Evolutionary conservation across 2,113 vertebrate genomes (phyloP), one percentile per base, ranked within the genome.

Genomic region (Euleptes europaea): DNA sequence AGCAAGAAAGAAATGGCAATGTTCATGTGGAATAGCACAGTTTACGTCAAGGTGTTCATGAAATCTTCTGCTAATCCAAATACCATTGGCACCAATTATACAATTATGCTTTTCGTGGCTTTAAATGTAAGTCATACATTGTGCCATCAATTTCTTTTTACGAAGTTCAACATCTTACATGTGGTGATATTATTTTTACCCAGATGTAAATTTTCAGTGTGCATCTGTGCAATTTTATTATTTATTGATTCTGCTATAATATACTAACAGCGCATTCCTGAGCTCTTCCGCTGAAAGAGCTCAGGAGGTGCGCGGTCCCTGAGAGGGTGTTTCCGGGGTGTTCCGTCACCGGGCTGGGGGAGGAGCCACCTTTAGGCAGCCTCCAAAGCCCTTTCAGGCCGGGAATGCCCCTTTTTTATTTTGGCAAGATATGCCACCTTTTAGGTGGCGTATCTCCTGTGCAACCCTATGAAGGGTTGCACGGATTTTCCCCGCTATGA

Each of bases 11-110:
- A 77, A 77, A 86, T 57, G 8, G 10, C 38, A 86, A 72, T 86
- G 79, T 63, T 93, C 88, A 86, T 85, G 86, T 47, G 38, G 40
- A 66, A 92, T 44, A 84, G 3, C 49, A 90, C 81, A 84, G 93
- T 92, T 88, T 1, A 0, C 78, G 47, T 88, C 87, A 87, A 47
- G 57, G 83, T 88, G 84, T 77, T 63, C 26, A 86, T n/a, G 80
- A 78, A 69, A 89, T 85, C 54, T 57, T 72, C 85, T 78, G 88
- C 84, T 40, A 80, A 90, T 72, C 54, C 33, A 76, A 94, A 80
- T 69, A 67, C 57, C 88, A 79, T 80, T 80, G 86, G 80, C 91
- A 90, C 86, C 70, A 93, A 49, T 88, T 82, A 80, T 72, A 13
- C 4, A 51, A 76, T n/a, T 23, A 31, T 79, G 75, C 28, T 10